Evolutionary conservation across 2,113 vertebrate species (phyloP).

Genomic region (Halichoerus grypus): DNA sequence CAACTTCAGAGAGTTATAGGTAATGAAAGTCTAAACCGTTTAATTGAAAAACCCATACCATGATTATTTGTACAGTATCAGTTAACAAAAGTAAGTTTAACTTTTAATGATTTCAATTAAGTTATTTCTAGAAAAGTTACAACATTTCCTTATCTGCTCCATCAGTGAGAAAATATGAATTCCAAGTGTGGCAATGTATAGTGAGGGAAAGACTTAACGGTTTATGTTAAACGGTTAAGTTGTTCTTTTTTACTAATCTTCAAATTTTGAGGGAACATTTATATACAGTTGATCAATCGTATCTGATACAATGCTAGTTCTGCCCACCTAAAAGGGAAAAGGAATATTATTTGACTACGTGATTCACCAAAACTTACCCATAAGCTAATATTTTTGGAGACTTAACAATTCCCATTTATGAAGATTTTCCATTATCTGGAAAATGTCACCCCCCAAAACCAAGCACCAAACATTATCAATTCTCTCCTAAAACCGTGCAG

Average conservation of each 20-base stretch:
- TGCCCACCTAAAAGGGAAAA: background rate
- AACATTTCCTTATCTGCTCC: conserved; percentile 82
- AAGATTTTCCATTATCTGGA: conserved; percentile 38
- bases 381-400: conserved; percentile 35
- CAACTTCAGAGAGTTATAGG: conserved; percentile 86
- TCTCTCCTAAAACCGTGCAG: background rate
- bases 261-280: conserved; percentile 52
- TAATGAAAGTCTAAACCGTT: conserved; percentile 83
- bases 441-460: background rate
- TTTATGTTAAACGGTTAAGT: conserved; percentile 49
- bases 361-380: background rate
- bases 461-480: background rate
- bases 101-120: conserved; percentile 90
- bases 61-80: conserved; percentile 86
- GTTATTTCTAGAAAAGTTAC: conserved; percentile 88
- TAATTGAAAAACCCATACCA: conserved; percentile 85
- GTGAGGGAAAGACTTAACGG: conserved; percentile 68
- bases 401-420: conserved; percentile 15
- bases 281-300: background rate
- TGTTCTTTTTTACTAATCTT: conserved; percentile 56
- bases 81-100: conserved; percentile 85
- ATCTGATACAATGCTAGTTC: background rate
- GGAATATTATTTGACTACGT: background rate
- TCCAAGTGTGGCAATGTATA: conserved; percentile 69
- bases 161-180: conserved; percentile 83